phyloP scores from a whole-genome alignment of 2,113 vertebrate species.

The Nesogale talazaci region DNA sequence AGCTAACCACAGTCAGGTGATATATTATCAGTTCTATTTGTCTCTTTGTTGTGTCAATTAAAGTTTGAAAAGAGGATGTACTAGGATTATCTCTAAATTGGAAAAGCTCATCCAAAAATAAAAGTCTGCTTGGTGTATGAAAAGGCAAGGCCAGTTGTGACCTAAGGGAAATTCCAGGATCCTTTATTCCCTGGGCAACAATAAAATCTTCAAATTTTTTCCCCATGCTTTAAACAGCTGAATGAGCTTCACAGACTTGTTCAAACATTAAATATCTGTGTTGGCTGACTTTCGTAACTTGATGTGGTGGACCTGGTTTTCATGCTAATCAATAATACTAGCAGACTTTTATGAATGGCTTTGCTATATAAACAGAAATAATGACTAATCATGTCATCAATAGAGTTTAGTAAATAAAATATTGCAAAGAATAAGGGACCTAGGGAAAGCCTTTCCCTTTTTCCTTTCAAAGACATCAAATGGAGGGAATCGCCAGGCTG shows the following conservation, averaged over 20 bases:
- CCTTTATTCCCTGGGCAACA: neutral
- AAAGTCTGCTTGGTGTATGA: neutral
- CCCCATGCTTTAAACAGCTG: neutral
- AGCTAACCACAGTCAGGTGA: neutral
- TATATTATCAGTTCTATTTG: neutral
- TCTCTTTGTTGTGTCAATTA: neutral
- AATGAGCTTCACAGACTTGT: neutral
- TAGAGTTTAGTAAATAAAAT: neutral
- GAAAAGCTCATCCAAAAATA: neutral
- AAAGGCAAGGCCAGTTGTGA: neutral
- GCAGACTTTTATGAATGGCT: neutral
- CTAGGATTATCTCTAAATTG: neutral
- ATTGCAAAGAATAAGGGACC: neutral
- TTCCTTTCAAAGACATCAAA: neutral
- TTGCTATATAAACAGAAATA: neutral
- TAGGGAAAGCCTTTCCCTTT: neutral
- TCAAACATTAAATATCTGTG: neutral
- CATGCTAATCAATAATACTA: rapidly evolving
- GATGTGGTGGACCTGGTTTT: neutral
- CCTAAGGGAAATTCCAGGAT: neutral
- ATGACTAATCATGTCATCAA: neutral
- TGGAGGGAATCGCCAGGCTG: neutral
- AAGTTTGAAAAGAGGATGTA: neutral
- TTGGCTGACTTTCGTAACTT: no score
- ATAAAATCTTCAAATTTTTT: neutral